Percentiles rank a stretch among this genome's conserved stretches.
phyloP scores from a whole-genome alignment of 92 coral and sea anemone species.

The Epizoanthus stellaris region DNA sequence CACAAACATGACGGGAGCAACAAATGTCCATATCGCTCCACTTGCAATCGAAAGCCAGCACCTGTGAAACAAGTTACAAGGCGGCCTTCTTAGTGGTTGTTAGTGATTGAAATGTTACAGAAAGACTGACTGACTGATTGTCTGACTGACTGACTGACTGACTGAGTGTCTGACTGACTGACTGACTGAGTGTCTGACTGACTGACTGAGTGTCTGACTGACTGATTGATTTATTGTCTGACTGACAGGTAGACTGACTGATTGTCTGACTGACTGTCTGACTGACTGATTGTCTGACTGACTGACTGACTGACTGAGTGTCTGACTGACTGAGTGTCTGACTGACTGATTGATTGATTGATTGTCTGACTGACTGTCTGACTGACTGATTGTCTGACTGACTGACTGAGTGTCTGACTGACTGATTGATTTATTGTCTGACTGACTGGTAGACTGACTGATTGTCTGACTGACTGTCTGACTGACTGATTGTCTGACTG shows the following conservation, averaged over 20 bases:
- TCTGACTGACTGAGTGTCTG: background rate
- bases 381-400: too few relatives aligned
- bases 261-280: background rate
- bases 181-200: too few relatives aligned
- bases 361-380: too few relatives aligned
- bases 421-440: too few relatives aligned
- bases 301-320: background rate
- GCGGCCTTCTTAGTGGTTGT: background rate
- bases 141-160: too few relatives aligned
- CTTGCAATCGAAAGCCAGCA: conserved; percentile 38
- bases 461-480: too few relatives aligned
- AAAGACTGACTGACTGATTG: too few relatives aligned
- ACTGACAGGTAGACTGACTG: background rate
- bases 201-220: background rate
- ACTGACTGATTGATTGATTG: background rate
- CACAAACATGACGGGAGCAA: conserved; percentile 30
- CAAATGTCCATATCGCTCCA: conserved; percentile 31
- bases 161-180: too few relatives aligned
- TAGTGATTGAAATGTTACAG: too few relatives aligned
- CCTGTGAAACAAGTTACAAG: background rate
- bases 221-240: background rate
- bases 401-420: too few relatives aligned
- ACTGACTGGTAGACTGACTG: too few relatives aligned
- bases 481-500: too few relatives aligned
- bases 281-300: background rate